Percentiles rank a stretch among this genome's conserved stretches.
Conservation (phyloP, 1,140 invertebrate species). For the Drosophila aff. region DNA sequence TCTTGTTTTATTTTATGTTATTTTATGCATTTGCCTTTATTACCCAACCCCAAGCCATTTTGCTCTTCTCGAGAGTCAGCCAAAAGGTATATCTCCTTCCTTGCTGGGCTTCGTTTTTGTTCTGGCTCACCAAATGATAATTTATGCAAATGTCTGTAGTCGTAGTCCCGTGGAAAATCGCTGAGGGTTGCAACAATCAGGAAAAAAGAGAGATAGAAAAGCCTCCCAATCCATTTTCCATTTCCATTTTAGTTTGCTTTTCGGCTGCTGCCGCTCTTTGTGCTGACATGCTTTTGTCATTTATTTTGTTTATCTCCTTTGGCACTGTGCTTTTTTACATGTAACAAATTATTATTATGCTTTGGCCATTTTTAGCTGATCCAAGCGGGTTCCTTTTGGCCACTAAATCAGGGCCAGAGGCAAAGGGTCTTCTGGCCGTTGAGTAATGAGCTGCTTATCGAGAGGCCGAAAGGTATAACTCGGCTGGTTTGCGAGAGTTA, state of each 20-base stretch:
- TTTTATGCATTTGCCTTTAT: constrained; percentile 82
- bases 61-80: constrained; percentile 5
- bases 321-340: constrained; percentile 60
- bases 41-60: constrained; percentile 59
- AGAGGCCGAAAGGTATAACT: constrained; percentile 60
- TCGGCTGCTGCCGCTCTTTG: constrained; percentile 44
- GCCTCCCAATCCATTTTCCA: constrained; percentile 45
- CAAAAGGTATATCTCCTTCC: constrained; percentile 33
- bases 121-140: constrained; percentile 79
- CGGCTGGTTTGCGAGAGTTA: constrained; percentile 35
- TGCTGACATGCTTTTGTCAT: constrained; percentile 81
- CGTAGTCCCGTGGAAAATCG: constrained; percentile 61
- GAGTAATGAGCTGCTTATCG: constrained; percentile 81
- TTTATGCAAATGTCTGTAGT: constrained; percentile 82
- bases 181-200: constrained; percentile 69
- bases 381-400: constrained; percentile 47
- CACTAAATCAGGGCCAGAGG: constrained; percentile 59
- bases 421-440: constrained; percentile 43
- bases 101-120: constrained; percentile 15
- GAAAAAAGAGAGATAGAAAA: constrained; percentile 2
- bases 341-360: constrained; percentile 83
- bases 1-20: constrained; percentile 80
- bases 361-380: constrained; percentile 73
- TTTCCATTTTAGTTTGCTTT: constrained; percentile 68
- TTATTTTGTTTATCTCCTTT: constrained; percentile 79